Conservation (phyloP, 2,113 vertebrate species). For the Lepus americanus region DNA sequence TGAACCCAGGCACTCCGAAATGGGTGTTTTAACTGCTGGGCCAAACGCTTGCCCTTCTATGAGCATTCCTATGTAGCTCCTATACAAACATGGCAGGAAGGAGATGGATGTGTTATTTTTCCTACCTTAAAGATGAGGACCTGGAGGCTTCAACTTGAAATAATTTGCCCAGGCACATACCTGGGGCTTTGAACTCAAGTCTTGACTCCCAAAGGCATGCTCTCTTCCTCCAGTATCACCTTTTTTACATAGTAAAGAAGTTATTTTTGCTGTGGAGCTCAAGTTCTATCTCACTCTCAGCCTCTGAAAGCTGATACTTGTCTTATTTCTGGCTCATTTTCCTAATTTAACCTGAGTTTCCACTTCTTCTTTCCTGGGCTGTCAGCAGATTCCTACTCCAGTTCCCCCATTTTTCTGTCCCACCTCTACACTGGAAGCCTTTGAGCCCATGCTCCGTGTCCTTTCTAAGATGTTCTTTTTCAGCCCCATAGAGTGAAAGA, state of each 20-base stretch:
- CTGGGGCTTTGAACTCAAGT: background rate
- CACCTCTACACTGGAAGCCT: background rate
- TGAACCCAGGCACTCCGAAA: too few relatives aligned
- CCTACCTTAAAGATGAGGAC: background rate
- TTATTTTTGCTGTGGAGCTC: conserved; percentile 40
- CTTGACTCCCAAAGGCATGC: background rate
- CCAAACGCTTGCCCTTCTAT: background rate
- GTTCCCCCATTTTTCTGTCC: background rate
- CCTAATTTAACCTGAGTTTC: conserved; percentile 62
- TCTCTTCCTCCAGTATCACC: background rate
- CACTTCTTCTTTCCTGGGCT: background rate
- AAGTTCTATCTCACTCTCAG: conserved; percentile 5
- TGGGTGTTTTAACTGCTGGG: too few relatives aligned
- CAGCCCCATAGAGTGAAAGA: background rate
- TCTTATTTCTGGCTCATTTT: conserved; percentile 57
- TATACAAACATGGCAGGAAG: background rate
- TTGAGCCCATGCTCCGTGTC: background rate
- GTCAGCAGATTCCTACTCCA: conserved; percentile 1
- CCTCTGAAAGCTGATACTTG: conserved; percentile 45
- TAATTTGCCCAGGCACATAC: background rate
- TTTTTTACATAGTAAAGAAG: conserved; percentile 10
- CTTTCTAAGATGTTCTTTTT: background rate
- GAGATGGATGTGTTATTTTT: background rate
- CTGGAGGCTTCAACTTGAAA: background rate
- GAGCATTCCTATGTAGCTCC: background rate